Evolutionary conservation across 1,140 invertebrate species (phyloP), one percentile per base, ranked within the genome.

Genomic region (Orchestia grillus): DNA sequence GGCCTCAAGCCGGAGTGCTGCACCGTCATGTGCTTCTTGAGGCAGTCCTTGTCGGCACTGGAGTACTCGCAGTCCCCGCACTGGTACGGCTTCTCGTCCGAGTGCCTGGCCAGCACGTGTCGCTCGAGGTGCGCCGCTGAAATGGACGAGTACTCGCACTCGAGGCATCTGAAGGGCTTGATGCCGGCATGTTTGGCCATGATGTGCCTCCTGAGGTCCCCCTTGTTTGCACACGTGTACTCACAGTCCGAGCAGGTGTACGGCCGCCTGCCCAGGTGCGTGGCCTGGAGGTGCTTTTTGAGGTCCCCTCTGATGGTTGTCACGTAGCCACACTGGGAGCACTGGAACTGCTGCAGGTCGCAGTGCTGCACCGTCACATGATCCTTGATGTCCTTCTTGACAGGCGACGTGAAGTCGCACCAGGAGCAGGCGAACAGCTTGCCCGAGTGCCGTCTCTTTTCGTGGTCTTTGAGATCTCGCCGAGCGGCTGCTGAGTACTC

Each of bases 81-180:
- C 88, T 91, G 23, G 41, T 42, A 42, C 19, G 88, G 88, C 41
- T 42, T 23, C 15, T 44, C 41, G 0, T 44, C 88, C 8, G 44
- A 44, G 36, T 91, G 88, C 88, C 88, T 42, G 6, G 88, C 41
- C 41, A 43, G 15, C 19, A 91, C 16, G 88, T 91, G 88, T 0
- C 88, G 88, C 4, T 91, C 44, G 6, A 91, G 41, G 41, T 43
- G 41, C 3, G 0, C 6, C 4, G 15, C 4, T 4, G 41, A 43
- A 36, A 91, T 91, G 88, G 88, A 19, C 0, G 88, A 91, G 41
- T 91, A 91, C 41, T 91, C 41, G 88, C 88, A 91, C 44, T 91
- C 19, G 19, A 44, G 41, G 88, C 88, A 91, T 41, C 44, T 6
- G 88, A 43, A 91, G 3, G 88, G 88, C 88, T 91, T 91, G 41